Evolutionary conservation across 2,113 vertebrate species (phyloP), one percentile per base, ranked within the genome.

Genomic region (Bujurquina vittata): DNA sequence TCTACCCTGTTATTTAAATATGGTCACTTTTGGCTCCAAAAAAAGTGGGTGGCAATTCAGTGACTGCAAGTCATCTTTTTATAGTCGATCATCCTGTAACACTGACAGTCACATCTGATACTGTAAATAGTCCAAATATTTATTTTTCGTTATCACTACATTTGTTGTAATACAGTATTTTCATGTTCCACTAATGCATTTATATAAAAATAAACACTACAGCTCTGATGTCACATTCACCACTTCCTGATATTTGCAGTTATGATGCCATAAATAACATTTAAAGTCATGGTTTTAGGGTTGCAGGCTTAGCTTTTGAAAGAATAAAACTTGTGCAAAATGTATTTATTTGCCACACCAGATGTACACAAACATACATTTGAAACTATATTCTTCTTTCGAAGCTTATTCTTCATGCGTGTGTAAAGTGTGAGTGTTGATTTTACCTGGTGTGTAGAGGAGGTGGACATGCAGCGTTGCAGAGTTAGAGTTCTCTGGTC

Each of bases 381-480:
- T 69, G 40, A 23, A 49, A 69, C 11, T 72, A 72, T 20, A 72
- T 72, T 52, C 43, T 31, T 72, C 43, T 72, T 17, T 54, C 26
- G 31, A 54, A 2, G 1, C 23, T 7, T 54, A 54, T 54, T 52
- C 67, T 54, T 54, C 26, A 54, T 0, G 0, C 26, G 8, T 72
- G 46, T 72, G 2, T 72, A 54, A 14, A 23, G 8, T 10, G 17
- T 87, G 35, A 40, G 20, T 79, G 46, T 54, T 63, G 8, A 4
- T 80, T 37, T 20, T 89, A 99, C 98, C 98, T 99, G 98, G 74
- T 97, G 95, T 56, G 95, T 95, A 0, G 97, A 96, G 35, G 95
- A 96, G 0, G 96, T 96, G 11, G 98, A 98, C 87, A 98, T 95
- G 90, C 98, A 99, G 84, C 89, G 94, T 92, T 97, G 95, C 91